phyloP scores from a whole-genome alignment of 2,888 invertebrate species.

The Lamellibrachia columna region DNA sequence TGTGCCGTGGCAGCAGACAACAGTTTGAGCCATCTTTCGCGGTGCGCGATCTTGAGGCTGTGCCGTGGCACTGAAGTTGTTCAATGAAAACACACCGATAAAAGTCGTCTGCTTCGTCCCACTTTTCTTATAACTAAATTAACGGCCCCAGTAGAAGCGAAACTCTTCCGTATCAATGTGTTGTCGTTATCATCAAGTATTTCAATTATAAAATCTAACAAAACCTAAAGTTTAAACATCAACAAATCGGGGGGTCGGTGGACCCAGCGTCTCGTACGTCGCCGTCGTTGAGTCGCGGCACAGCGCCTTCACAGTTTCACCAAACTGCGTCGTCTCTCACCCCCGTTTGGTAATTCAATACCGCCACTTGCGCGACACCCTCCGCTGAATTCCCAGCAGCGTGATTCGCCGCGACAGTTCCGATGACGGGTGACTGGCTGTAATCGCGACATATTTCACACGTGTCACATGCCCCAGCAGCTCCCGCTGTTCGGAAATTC shows the following conservation, averaged over 20 bases:
- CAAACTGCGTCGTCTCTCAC: slow-evolving; percentile 4
- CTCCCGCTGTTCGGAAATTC: background rate
- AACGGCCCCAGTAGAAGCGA: background rate
- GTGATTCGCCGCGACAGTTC: slow-evolving; percentile 5
- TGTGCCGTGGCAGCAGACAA: background rate
- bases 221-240: background rate
- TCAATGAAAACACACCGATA: background rate
- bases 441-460: slow-evolving; percentile 16
- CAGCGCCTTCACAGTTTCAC: background rate
- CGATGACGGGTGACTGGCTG: slow-evolving; percentile 5
- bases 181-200: background rate
- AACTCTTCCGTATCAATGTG: background rate
- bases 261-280: background rate
- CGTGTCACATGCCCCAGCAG: background rate
- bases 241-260: background rate
- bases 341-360: background rate
- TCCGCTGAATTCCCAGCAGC: slow-evolving; percentile 4
- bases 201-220: background rate
- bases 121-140: background rate
- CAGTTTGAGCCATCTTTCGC: background rate
- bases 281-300: background rate
- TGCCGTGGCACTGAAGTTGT: background rate
- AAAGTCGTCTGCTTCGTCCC: slow-evolving; percentile 5
- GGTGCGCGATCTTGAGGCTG: background rate
- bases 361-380: background rate